Conservation (phyloP, 2,888 invertebrate genomes). For the Cephus nigrinus region DNA sequence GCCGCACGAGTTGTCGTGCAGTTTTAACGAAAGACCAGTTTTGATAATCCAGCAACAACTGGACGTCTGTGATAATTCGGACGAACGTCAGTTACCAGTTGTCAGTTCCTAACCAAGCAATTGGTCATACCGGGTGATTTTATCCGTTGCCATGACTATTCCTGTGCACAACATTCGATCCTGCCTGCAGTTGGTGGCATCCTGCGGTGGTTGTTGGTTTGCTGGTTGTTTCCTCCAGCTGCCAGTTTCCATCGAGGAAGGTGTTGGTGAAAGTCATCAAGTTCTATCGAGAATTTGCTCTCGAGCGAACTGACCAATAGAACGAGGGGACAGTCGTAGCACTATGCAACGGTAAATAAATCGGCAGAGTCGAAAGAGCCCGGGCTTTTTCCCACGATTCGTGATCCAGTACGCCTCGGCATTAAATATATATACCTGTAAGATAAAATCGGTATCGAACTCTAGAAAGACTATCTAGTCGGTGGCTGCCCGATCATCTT, state of each 20-base stretch:
- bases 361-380: not conserved
- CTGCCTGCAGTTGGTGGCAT: not conserved
- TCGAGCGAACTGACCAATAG: not conserved
- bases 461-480: not conserved
- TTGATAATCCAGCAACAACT: not conserved
- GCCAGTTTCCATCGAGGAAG: not conserved
- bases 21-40: not conserved
- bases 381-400: not conserved
- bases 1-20: not conserved
- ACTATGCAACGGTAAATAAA: not conserved
- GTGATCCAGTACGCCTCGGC: not conserved
- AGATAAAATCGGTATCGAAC: not conserved
- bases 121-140: not conserved
- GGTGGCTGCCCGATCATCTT: not conserved
- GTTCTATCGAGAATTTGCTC: not conserved
- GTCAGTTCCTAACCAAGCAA: not conserved
- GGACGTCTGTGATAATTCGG: not conserved
- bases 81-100: not conserved
- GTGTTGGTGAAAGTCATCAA: not conserved
- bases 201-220: not conserved
- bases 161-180: not conserved
- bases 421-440: not conserved
- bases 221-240: not conserved
- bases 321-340: not conserved
- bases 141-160: not conserved